Conservation (phyloP, 2,797 vertebrate genomes). For the Mormyrus proboscirostris region DNA sequence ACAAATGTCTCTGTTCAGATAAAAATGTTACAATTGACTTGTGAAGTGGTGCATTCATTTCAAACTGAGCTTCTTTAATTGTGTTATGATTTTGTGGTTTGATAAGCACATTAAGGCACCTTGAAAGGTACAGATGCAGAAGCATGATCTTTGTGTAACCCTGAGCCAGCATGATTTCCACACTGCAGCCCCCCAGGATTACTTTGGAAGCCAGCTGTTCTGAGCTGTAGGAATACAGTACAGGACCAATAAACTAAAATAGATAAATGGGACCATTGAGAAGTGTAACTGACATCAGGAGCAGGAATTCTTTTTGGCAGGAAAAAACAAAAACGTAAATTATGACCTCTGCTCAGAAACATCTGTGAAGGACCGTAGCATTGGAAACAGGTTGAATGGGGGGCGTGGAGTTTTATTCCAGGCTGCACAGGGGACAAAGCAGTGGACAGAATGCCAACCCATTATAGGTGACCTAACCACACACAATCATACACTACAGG, state of each 20-base stretch:
- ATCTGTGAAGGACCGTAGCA: not conserved
- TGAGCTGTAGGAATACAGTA: not conserved
- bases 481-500: not conserved
- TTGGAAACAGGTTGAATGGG: not conserved
- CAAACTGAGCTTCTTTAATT: not conserved
- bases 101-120: not conserved
- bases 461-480: not conserved
- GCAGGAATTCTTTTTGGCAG: not conserved
- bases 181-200: not conserved
- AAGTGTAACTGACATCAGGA: not conserved
- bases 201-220: constrained; percentile 10
- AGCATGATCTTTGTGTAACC: not conserved
- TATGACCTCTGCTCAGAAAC: not conserved
- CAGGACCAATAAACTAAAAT: constrained; percentile 16
- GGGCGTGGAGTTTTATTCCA: not conserved
- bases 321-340: constrained; percentile 21
- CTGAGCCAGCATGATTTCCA: not conserved
- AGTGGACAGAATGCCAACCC: not conserved
- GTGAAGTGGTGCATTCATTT: not conserved
- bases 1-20: not conserved
- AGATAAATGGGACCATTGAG: constrained; percentile 19
- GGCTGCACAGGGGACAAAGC: not conserved
- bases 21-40: not conserved
- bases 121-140: not conserved
- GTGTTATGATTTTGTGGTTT: not conserved